Conservation (phyloP, 2,888 invertebrate genomes). For the Ditylenchus weischeri region DNA sequence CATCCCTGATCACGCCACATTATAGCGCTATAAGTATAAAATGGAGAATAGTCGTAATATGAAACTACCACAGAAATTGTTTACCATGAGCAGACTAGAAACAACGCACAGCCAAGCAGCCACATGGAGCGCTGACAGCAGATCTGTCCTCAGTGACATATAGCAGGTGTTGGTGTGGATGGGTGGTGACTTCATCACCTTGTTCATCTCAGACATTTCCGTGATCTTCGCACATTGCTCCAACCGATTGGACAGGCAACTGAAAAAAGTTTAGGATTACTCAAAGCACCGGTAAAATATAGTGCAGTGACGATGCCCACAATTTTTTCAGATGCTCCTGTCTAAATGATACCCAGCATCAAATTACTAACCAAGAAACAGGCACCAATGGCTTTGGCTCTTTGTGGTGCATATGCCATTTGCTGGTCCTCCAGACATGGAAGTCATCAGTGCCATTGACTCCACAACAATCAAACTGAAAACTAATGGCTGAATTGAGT, state of each 20-base stretch:
- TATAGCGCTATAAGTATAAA: no score
- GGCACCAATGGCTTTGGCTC: conserved; percentile 33
- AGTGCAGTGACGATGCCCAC: no score
- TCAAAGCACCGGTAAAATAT: no score
- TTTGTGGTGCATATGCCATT: conserved; percentile 57
- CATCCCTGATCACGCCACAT: no score
- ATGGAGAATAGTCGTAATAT: no score
- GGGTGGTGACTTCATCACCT: conserved; percentile 12
- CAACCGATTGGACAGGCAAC: conserved; percentile 24
- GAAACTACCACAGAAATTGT: neutral
- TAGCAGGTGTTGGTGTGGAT: conserved; percentile 54
- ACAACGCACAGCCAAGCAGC: conserved; percentile 53
- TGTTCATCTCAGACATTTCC: conserved; percentile 2
- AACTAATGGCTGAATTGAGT: neutral
- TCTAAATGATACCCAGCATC: neutral
- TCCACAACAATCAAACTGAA: conserved; percentile 57
- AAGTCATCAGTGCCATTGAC: conserved; percentile 56
- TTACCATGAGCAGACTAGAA: conserved; percentile 46
- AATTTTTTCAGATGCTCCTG: neutral
- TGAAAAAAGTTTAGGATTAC: conserved; percentile 9
- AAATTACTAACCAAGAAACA: conserved; percentile 29
- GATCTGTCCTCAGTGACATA: conserved; percentile 46
- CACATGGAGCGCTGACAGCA: conserved; percentile 51
- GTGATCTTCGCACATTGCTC: conserved; percentile 17
- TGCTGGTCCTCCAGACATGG: conserved; percentile 54